phyloP scores from a whole-genome alignment of 2,888 invertebrate genomes.

The Andrena bucephala region DNA sequence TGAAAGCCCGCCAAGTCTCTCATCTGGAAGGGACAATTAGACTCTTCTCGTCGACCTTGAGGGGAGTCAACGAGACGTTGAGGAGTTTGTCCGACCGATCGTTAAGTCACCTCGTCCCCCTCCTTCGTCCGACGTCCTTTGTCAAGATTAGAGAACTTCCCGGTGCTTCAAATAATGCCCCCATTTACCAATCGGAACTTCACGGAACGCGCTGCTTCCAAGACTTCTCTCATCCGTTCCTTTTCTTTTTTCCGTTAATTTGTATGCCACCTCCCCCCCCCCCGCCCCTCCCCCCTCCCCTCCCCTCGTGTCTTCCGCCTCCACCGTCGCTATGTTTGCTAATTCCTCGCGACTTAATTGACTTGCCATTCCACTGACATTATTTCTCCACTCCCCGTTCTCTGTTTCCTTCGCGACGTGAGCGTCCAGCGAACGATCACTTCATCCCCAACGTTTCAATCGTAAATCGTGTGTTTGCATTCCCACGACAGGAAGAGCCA shows the following conservation, averaged over 20 bases:
- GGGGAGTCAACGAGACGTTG: slow-evolving; percentile 68
- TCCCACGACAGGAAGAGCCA: background rate
- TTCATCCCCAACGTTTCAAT: slow-evolving; percentile 1
- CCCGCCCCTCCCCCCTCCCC: no score
- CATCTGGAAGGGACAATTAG: slow-evolving; percentile 68
- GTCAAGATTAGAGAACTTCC: slow-evolving; percentile 63
- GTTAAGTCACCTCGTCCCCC: slow-evolving; percentile 65
- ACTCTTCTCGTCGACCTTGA: slow-evolving; percentile 69
- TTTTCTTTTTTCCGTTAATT: background rate
- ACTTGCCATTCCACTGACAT: background rate
- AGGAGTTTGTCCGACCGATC: slow-evolving; percentile 67
- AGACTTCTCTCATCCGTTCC: background rate
- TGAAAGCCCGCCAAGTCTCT: slow-evolving; percentile 62
- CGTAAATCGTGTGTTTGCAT: background rate
- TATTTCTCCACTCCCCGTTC: no score
- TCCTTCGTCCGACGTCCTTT: slow-evolving; percentile 18
- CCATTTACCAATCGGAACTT: slow-evolving; percentile 38
- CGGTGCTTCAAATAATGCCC: slow-evolving; percentile 44
- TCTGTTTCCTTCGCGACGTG: background rate
- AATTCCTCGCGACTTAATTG: background rate
- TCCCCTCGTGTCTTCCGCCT: background rate
- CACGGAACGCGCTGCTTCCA: background rate
- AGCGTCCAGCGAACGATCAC: background rate
- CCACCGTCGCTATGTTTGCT: background rate
- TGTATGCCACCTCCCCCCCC: background rate